Conservation (phyloP, 2,113 vertebrate species). For the Crotophaga sulcirostris region DNA sequence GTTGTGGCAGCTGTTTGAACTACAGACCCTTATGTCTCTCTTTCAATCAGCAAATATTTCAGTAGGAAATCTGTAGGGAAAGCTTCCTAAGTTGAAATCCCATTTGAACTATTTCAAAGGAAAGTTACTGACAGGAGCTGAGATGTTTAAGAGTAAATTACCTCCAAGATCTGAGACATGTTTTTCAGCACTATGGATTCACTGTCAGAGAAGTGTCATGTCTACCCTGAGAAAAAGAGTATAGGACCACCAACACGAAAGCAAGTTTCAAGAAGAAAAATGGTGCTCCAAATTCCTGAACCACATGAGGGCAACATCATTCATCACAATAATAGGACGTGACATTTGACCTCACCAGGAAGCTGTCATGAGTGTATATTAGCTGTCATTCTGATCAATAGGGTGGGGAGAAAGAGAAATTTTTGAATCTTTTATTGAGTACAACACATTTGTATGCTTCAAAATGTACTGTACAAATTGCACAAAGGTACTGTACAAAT, state of each 20-base stretch:
- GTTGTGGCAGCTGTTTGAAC: not conserved
- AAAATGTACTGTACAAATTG: not conserved
- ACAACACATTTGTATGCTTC: not conserved
- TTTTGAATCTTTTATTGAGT: not conserved
- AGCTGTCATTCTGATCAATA: not conserved
- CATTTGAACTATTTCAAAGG: constrained; percentile 48
- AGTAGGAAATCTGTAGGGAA: not conserved
- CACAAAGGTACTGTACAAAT: not conserved
- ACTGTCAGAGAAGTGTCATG: not conserved
- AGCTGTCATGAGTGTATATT: not conserved
- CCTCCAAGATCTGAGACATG: constrained; percentile 14
- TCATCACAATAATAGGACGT: constrained; percentile 36
- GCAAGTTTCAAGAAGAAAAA: constrained; percentile 55
- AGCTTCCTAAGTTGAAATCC: constrained; percentile 26
- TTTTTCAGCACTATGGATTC: constrained; percentile 41
- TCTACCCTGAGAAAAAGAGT: constrained; percentile 33
- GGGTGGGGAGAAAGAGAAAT: not conserved
- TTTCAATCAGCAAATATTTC: not conserved
- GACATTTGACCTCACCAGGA: not conserved
- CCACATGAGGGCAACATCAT: constrained; percentile 25
- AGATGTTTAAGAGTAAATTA: constrained; percentile 62
- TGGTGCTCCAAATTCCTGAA: constrained; percentile 18
- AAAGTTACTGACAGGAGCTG: constrained; percentile 42
- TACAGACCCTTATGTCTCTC: not conserved
- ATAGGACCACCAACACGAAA: constrained; percentile 43